Conservation (phyloP, 2,888 invertebrate genomes). For the Agrotis exclamationis region DNA sequence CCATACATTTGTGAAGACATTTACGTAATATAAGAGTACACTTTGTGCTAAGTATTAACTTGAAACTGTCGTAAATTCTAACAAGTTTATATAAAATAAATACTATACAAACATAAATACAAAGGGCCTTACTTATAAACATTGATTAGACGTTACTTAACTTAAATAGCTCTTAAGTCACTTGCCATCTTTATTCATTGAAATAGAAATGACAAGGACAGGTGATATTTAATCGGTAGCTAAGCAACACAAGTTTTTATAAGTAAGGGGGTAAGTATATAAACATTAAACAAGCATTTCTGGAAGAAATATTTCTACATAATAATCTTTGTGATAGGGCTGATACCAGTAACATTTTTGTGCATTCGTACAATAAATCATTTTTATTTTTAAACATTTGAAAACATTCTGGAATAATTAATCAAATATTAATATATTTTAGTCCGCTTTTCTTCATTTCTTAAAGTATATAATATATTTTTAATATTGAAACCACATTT, state of each 20-base stretch:
- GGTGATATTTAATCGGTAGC: too few relatives aligned
- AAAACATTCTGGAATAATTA: conserved; percentile 30
- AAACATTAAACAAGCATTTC: conserved; percentile 35
- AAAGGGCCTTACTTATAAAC: too few relatives aligned
- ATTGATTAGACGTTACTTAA: too few relatives aligned
- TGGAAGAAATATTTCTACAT: conserved; percentile 43
- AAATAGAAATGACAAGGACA: too few relatives aligned
- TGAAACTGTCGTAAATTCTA: conserved; percentile 52
- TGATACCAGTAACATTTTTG: conserved; percentile 37
- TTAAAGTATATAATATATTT: conserved; percentile 13
- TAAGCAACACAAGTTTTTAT: too few relatives aligned
- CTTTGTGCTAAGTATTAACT: conserved; percentile 55
- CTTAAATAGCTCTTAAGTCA: too few relatives aligned
- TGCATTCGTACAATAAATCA: conserved; percentile 27
- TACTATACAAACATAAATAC: not conserved
- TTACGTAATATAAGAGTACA: conserved; percentile 43
- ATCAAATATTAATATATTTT: conserved; percentile 10
- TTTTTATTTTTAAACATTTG: conserved; percentile 19
- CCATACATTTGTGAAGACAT: conserved; percentile 36
- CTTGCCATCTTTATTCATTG: too few relatives aligned
- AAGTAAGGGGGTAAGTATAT: too few relatives aligned
- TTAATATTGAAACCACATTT: conserved; percentile 20
- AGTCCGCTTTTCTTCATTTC: conserved; percentile 5
- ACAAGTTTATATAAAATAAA: conserved; percentile 36
- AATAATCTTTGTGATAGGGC: conserved; percentile 17